Evolutionary conservation across 2,797 vertebrate genomes (phyloP).

Genomic region (Cirrhinus mrigala): DNA sequence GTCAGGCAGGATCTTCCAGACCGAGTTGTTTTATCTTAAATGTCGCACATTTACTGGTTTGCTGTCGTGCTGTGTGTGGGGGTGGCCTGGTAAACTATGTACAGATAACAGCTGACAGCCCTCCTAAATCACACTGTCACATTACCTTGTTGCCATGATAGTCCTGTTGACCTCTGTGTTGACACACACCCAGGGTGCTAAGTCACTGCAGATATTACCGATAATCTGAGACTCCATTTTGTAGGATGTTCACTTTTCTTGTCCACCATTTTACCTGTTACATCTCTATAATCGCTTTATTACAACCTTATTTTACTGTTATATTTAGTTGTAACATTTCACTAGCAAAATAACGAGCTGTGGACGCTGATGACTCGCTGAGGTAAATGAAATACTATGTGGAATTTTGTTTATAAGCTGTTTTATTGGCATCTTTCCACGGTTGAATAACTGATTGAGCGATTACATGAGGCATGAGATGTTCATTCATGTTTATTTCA

Average conservation of each 20-base stretch:
- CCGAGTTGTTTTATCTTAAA: conserved; percentile 37
- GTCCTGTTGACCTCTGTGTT: conserved; percentile 66
- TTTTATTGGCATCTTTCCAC: too few species aligned
- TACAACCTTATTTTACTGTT: background rate
- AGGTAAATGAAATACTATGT: too few species aligned
- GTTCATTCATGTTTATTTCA: too few species aligned
- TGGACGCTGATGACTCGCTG: too few species aligned
- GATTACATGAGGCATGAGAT: too few species aligned
- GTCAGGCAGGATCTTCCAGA: background rate
- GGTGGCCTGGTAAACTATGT: conserved; percentile 55
- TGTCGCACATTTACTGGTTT: conserved; percentile 37
- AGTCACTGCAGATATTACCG: conserved; percentile 37
- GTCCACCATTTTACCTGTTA: background rate
- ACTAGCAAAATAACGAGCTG: too few species aligned
- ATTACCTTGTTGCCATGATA: conserved; percentile 67
- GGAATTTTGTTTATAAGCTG: too few species aligned
- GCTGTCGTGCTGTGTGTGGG: conserved; percentile 49
- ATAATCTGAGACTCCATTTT: conserved; percentile 28
- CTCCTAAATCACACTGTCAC: conserved; percentile 77
- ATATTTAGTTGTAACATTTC: background rate
- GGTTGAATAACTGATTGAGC: too few species aligned
- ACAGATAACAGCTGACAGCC: conserved; percentile 72
- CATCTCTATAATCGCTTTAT: background rate
- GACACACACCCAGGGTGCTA: background rate
- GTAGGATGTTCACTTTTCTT: background rate